A percentile compares a stretch with the other conserved stretches of the same genome.
These are phyloP conservation scores for Diarsia rubi DNA, from an alignment of 2,888 invertebrate genomes.

Conservation along the genomic window DNA sequence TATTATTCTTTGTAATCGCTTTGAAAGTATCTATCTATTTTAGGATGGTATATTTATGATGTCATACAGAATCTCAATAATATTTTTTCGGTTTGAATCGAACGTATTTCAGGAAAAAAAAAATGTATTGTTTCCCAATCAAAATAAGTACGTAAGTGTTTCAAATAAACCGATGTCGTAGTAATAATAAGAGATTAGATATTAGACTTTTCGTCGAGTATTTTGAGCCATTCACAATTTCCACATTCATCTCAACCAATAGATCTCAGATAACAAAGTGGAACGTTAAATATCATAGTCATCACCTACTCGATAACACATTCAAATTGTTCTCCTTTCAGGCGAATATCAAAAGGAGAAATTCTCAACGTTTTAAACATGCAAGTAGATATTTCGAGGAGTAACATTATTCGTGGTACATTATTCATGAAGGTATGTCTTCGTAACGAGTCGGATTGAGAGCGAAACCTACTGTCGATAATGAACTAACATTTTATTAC, in stretches of 20 bases:
- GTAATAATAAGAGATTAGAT: neutral
- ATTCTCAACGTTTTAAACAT: slow-evolving; percentile 85
- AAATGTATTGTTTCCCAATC: neutral
- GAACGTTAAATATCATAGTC: slow-evolving; percentile 61
- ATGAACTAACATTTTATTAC: slow-evolving; percentile 85
- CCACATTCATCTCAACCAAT: slow-evolving; percentile 39
- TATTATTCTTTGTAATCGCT: slow-evolving; percentile 20
- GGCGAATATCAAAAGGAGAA: slow-evolving; percentile 81
- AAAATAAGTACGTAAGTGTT: neutral
- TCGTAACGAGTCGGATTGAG: slow-evolving; percentile 86
- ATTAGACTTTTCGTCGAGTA: neutral
- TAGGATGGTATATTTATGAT: neutral
- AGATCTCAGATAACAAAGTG: slow-evolving; percentile 60
- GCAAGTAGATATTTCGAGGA: slow-evolving; percentile 84
- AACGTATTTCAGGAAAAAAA: neutral
- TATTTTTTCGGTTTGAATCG: neutral
- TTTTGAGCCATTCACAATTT: neutral
- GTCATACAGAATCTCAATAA: neutral
- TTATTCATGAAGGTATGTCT: slow-evolving; percentile 88
- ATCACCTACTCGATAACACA: slow-evolving; percentile 70
- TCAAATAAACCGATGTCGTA: too few species aligned
- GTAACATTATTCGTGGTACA: slow-evolving; percentile 86
- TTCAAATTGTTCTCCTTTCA: slow-evolving; percentile 76
- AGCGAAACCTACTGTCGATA: slow-evolving; percentile 84
- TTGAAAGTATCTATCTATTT: neutral